These are phyloP conservation scores for Electrona antarctica DNA, from an alignment of 2,113 vertebrate genomes.

Conservation along the genomic window DNA sequence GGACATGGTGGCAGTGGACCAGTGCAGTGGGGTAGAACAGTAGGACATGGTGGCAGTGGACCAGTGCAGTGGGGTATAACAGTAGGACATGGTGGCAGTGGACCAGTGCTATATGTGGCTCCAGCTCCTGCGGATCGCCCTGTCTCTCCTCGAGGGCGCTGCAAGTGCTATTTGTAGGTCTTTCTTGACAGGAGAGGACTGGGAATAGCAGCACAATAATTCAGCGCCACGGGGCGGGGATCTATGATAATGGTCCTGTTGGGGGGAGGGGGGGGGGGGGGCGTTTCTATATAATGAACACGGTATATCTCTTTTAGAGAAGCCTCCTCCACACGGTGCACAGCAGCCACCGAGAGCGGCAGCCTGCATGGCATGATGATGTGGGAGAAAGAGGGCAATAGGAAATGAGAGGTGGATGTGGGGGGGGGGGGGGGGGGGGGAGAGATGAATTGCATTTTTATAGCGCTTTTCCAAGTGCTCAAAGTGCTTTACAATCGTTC, in stretches of 20 bases:
- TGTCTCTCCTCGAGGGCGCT: conserved; percentile 39
- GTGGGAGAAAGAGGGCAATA: background rate
- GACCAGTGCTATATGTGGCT: conserved; percentile 4
- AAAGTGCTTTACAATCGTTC: too few relatives aligned
- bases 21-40: too few relatives aligned
- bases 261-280: conserved; percentile 34
- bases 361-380: too few relatives aligned
- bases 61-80: too few relatives aligned
- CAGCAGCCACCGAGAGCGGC: too few relatives aligned
- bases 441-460: background rate
- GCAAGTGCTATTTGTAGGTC: conserved; percentile 44
- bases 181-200: conserved; percentile 46
- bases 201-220: conserved; percentile 57
- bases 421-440: conserved; percentile 41
- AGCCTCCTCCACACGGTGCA: conserved; percentile 39
- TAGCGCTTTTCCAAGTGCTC: too few relatives aligned
- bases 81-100: too few relatives aligned
- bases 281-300: conserved; percentile 75
- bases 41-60: too few relatives aligned
- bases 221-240: conserved; percentile 63
- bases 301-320: conserved; percentile 67
- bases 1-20: too few relatives aligned
- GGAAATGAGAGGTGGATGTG: background rate
- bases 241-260: conserved; percentile 62
- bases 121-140: background rate